phyloP scores from a whole-genome alignment of 2,113 vertebrate genomes.

The Fulica atra region DNA sequence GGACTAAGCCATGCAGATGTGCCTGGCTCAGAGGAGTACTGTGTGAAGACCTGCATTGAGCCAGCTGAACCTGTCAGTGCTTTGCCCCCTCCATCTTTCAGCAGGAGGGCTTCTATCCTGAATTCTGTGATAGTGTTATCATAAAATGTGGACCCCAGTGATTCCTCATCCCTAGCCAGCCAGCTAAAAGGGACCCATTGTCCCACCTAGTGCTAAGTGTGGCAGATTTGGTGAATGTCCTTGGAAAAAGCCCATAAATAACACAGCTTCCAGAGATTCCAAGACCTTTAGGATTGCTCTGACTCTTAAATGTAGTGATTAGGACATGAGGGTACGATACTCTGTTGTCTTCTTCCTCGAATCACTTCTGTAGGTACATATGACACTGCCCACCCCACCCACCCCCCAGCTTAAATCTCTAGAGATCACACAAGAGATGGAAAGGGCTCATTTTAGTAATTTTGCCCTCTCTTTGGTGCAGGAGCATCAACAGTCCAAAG shows the following conservation, averaged over 20 bases:
- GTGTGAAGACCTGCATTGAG: not conserved
- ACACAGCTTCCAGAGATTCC: not conserved
- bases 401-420: not conserved
- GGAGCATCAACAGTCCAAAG: not conserved
- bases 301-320: not conserved
- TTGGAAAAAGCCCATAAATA: not conserved
- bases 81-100: not conserved
- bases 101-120: not conserved
- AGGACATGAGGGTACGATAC: not conserved
- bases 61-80: not conserved
- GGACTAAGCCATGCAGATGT: not conserved
- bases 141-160: fast-evolving
- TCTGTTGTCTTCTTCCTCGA: not conserved
- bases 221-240: not conserved
- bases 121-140: not conserved
- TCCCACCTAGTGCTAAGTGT: not conserved
- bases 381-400: not conserved
- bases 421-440: not conserved
- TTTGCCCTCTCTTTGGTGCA: not conserved
- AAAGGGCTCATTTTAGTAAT: not conserved
- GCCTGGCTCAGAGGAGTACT: not conserved
- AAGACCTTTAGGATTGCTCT: not conserved
- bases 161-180: not conserved
- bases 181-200: not conserved
- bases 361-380: not conserved